Evolutionary conservation across 2,797 vertebrate species (phyloP), one percentile per base, ranked within the genome.

Genomic region (Alosa sapidissima): DNA sequence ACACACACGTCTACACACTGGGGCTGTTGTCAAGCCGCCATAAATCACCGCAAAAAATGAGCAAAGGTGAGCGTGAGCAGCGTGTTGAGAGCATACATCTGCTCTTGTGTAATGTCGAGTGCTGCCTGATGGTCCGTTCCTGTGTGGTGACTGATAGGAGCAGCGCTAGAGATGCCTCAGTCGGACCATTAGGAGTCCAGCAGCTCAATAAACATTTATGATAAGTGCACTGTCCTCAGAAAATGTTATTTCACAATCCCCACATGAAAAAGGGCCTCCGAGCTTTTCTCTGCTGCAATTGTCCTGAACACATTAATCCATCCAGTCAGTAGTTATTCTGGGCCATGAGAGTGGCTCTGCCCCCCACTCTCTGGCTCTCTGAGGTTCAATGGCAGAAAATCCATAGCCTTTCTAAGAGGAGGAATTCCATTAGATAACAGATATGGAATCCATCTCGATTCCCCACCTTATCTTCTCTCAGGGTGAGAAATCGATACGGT

Each of bases 361-460:
- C 88, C 89, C 90, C 88, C 88, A 86, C 91, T 91, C 91, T 89
- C 93, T 90, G 91, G 88, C 92, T 93, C 92, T 91, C 92, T 92
- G 93, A 93, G 94, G 92, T 93, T 94, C 94, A 95, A 90, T 96
- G 96, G 95, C 96, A 96, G 96, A 95, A 96, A 97, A 97, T 96
- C 96, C 92, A 96, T 97, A 95, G 90, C 88, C 92, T 95, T 95
- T 95, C 95, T 95, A 90, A 94, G 92, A 95, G 95, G 94, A 96
- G 95, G 95, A 96, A 96, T 96, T 96, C 95, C 95, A 96, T 96
- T 96, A 96, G 95, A 96, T 96, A 96, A 97, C 95, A 96, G 95
- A 96, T 96, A 96, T 96, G 92, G 95, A 96, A 96, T 96, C 95
- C 95, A 96, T 96, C 94, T 96, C 92, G 94, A 95, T 95, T 95